Evolutionary conservation across 2,113 vertebrate genomes (phyloP), one percentile per base, ranked within the genome.

Genomic region (Antechinus flavipes): DNA sequence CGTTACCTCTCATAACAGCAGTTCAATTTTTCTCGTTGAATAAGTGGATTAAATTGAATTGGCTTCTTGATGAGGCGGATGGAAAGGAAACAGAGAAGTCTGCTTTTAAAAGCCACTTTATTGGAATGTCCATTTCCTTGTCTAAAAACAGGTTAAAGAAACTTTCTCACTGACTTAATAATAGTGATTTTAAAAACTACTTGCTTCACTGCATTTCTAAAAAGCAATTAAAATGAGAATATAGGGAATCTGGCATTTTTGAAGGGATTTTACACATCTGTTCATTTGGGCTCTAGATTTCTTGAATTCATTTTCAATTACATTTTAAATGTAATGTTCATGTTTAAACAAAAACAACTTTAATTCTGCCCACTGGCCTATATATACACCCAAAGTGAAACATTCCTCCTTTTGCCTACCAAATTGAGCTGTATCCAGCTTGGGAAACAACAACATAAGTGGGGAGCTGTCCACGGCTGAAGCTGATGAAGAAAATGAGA

Each of bases 261-360:
- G 68, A 84, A 84, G 35, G 68, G 68, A 84, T 84, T 84, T 84
- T 84, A 84, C 68, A 84, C 68, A 84, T 84, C 68, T 84, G 68
- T 84, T 84, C 68, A 84, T 84, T 84, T 42, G 68, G 68, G 68
- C 68, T 42, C 68, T 84, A 42, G 68, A 84, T 84, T 84, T 84
- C 68, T 42, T 84, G 68, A 84, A 84, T 84, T 84, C 68, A 84
- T 84, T 84, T 84, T 84, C 68, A 84, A 84, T 84, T 84, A 84
- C 68, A 84, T 84, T 84, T 84, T 84, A n/a, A 84, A 42, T 84
- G n/a, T 42, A 84, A 84, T 84, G 68, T 84, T 84, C 68, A n/a
- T 42, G 68, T 42, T 84, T 84, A 84, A 84, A 84, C 68, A 84
- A 84, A 84, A 84, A 84, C 68, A 84, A 84, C 68, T 84, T 84